Evolutionary conservation across 2,797 vertebrate species (phyloP).

Genomic region (Cryptoprocta ferox): DNA sequence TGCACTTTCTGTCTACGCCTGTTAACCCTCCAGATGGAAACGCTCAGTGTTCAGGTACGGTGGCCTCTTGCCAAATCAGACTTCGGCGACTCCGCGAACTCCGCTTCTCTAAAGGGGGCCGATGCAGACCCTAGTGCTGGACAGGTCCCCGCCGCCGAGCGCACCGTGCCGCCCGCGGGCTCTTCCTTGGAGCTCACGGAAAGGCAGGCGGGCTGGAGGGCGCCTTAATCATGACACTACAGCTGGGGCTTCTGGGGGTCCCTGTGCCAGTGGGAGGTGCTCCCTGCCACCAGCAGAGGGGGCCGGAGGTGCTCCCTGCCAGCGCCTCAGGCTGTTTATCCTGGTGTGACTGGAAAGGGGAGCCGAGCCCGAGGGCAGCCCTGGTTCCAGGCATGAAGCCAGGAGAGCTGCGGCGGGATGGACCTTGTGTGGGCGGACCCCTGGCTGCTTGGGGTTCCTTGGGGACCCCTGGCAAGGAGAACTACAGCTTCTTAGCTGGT

Average conservation of each 20-base stretch:
- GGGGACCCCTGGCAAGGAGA: neutral
- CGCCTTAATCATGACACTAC: too few species aligned
- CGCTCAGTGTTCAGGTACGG: neutral
- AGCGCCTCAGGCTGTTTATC: neutral
- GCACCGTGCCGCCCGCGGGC: too few species aligned
- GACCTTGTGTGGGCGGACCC: neutral
- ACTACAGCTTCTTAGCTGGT: neutral
- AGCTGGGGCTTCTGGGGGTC: neutral
- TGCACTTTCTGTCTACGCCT: neutral
- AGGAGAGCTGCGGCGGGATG: neutral
- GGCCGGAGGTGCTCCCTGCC: neutral
- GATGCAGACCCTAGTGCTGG: rapidly evolving
- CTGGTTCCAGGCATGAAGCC: neutral
- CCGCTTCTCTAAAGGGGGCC: neutral
- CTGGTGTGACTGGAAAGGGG: neutral
- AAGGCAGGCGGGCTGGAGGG: neutral
- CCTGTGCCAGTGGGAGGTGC: neutral
- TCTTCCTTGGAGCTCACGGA: neutral
- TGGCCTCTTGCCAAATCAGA: neutral
- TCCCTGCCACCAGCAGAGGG: too few species aligned
- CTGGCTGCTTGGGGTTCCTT: neutral
- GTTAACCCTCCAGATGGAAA: neutral
- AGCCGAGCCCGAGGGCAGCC: neutral
- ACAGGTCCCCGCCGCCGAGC: neutral
- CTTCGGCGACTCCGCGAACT: neutral